These are phyloP conservation scores for Philopedon plagiatum DNA, from an alignment of 2,888 invertebrate genomes.

Conservation along the genomic window DNA sequence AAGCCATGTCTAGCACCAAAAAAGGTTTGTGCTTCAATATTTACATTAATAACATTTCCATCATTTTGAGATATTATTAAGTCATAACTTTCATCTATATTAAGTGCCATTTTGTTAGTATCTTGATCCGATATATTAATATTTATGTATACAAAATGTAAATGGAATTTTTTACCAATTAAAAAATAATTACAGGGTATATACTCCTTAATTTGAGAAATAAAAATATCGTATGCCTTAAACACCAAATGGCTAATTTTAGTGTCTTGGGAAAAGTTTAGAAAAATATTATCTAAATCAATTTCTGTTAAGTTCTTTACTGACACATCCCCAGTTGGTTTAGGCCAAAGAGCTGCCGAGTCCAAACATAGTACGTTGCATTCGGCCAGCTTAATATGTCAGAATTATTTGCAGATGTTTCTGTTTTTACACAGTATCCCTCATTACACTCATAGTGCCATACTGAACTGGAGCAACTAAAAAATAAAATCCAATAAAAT, in stretches of 20 bases:
- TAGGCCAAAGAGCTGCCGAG: slow-evolving; percentile 43
- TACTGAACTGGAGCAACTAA: slow-evolving; percentile 13
- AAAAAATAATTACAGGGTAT: slow-evolving; percentile 28
- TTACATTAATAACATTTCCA: slow-evolving; percentile 17
- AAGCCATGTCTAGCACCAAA: slow-evolving; percentile 79
- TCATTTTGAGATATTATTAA: neutral
- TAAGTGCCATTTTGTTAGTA: slow-evolving; percentile 13
- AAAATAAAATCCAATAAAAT: too few species aligned
- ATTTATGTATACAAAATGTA: slow-evolving; percentile 8
- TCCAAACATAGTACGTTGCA: slow-evolving; percentile 44
- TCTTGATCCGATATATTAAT: slow-evolving; percentile 31
- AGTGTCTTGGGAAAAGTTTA: neutral
- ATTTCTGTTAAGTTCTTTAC: slow-evolving; percentile 33
- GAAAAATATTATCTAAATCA: slow-evolving; percentile 21
- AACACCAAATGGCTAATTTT: slow-evolving; percentile 17
- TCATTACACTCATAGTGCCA: slow-evolving; percentile 38
- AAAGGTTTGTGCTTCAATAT: slow-evolving; percentile 45
- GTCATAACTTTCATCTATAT: slow-evolving; percentile 34
- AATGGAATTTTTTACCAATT: neutral
- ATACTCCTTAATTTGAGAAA: neutral
- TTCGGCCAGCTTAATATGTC: slow-evolving; percentile 35
- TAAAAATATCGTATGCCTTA: slow-evolving; percentile 33
- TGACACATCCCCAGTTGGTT: slow-evolving; percentile 36
- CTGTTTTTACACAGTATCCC: slow-evolving; percentile 38
- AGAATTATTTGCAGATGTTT: slow-evolving; percentile 7